These are phyloP conservation scores for Papilio machaon DNA, from an alignment of 1,140 invertebrate genomes.

Conservation along the genomic window DNA sequence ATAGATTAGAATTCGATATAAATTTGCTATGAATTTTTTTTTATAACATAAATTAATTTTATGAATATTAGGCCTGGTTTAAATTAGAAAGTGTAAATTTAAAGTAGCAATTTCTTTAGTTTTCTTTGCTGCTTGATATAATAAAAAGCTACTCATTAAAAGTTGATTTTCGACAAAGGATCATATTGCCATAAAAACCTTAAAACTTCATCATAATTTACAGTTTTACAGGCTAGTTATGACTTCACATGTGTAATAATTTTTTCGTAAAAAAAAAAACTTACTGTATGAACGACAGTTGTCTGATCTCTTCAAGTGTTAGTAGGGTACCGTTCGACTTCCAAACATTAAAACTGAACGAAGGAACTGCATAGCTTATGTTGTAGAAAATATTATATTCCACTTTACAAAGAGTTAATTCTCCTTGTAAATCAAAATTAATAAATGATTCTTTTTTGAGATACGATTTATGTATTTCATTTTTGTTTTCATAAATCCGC, in stretches of 20 bases:
- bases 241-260: background rate
- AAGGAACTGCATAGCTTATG: conserved; percentile 69
- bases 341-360: conserved; percentile 75
- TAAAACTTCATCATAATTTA: too few relatives aligned
- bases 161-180: too few relatives aligned
- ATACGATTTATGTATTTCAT: conserved; percentile 53
- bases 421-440: conserved; percentile 40
- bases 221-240: background rate
- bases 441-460: conserved; percentile 65
- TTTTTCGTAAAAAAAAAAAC: conserved; percentile 3
- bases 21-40: too few relatives aligned
- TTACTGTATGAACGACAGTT: conserved; percentile 63
- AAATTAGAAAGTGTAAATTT: too few relatives aligned
- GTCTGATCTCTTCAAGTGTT: conserved; percentile 62
- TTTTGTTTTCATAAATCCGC: conserved; percentile 53
- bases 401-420: conserved; percentile 52
- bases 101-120: too few relatives aligned
- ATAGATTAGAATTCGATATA: too few relatives aligned
- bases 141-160: too few relatives aligned
- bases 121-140: too few relatives aligned
- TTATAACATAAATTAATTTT: too few relatives aligned
- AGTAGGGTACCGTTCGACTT: conserved; percentile 62
- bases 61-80: too few relatives aligned
- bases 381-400: conserved; percentile 73
- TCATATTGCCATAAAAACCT: too few relatives aligned